These are phyloP conservation scores for Rhodinocichla rosea DNA, from an alignment of 2,113 vertebrate species.

Conservation along the genomic window DNA sequence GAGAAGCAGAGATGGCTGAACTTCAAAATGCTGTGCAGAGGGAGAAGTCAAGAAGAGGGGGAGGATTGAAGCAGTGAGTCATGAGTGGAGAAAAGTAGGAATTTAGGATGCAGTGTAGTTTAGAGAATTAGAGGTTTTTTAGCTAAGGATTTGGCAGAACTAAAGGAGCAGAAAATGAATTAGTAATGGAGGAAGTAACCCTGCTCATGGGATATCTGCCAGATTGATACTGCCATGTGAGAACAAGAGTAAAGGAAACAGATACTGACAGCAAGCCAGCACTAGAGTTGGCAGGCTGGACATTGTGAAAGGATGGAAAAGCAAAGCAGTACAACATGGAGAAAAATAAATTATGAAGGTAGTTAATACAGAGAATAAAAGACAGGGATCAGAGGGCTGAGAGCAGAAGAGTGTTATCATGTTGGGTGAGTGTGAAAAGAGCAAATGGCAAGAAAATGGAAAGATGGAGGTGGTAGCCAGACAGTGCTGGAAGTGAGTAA, in stretches of 20 bases:
- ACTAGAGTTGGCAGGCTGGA: not conserved
- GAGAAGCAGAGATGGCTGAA: not conserved
- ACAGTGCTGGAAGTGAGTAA: not conserved
- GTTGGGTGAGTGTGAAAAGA: not conserved
- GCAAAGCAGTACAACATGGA: not conserved
- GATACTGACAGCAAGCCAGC: not conserved
- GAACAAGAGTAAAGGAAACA: conserved; percentile 17
- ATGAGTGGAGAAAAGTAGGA: not conserved
- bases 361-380: not conserved
- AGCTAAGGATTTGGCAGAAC: not conserved
- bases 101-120: not conserved
- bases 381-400: not conserved
- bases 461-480: not conserved
- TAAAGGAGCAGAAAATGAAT: conserved; percentile 42
- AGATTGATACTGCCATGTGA: not conserved
- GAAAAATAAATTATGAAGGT: not conserved
- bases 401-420: not conserved
- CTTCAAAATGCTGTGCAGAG: not conserved
- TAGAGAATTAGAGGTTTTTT: not conserved
- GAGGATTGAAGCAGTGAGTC: conserved; percentile 5
- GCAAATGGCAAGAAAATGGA: not conserved
- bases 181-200: conserved; percentile 42
- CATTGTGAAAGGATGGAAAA: not conserved
- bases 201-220: not conserved
- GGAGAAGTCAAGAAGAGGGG: not conserved